Conservation (phyloP, 2,113 vertebrate species). For the Gasterosteus aculeatus region DNA sequence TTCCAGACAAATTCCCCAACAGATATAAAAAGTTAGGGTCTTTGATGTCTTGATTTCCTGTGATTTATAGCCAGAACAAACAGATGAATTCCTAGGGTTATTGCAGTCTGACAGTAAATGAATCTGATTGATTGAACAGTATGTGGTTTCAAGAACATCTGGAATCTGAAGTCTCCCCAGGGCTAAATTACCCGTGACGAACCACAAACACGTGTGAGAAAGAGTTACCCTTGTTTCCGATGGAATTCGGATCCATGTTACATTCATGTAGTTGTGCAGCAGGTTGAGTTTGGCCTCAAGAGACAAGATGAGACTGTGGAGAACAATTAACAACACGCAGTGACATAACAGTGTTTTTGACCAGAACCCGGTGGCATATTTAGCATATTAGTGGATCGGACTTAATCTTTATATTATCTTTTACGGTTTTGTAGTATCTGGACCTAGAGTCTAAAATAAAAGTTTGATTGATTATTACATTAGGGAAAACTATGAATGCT, state of each 20-base stretch:
- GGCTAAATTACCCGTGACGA: conserved; percentile 40
- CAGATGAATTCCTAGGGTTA: conserved; percentile 13
- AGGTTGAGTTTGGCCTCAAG: conserved; percentile 98
- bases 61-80: conserved; percentile 29
- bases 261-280: conserved; percentile 99
- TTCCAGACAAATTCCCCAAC: not conserved
- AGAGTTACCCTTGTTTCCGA: conserved; percentile 93
- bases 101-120: conserved; percentile 45
- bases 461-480: not conserved
- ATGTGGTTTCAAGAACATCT: conserved; percentile 46
- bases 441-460: too few relatives aligned
- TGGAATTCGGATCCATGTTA: conserved; percentile 98
- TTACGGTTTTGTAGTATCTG: too few relatives aligned
- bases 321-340: conserved; percentile 39
- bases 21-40: not conserved
- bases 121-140: conserved; percentile 38
- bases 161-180: conserved; percentile 28
- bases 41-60: not conserved
- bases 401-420: too few relatives aligned
- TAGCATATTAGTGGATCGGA: not conserved
- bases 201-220: conserved; percentile 29
- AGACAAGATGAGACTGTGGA: conserved; percentile 93
- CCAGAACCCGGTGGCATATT: not conserved
- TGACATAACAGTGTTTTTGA: not conserved
- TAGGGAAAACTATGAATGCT: not conserved